Evolutionary conservation across 2,113 vertebrate genomes (phyloP).

Genomic region (Pycnonotus jocosus): DNA sequence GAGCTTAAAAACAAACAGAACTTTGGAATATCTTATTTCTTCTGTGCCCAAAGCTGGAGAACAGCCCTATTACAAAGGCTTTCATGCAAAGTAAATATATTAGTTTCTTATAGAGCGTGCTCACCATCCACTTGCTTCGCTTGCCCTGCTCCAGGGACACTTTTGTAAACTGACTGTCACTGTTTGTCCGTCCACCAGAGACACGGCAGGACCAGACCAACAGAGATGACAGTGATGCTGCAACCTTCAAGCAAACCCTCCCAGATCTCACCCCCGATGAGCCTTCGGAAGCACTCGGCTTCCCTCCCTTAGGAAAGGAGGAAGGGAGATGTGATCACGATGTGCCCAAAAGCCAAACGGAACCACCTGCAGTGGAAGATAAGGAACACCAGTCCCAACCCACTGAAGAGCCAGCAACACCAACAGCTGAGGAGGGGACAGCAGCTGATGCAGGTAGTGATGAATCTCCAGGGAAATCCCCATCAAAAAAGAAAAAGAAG

Average conservation of each 20-base stretch:
- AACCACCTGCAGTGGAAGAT: slow-evolving; percentile 43
- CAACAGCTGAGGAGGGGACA: slow-evolving; percentile 73
- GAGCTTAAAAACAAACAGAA: not conserved
- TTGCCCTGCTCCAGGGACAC: not conserved
- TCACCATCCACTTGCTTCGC: not conserved
- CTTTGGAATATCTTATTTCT: not conserved
- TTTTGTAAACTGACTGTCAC: not conserved
- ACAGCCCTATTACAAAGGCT: not conserved
- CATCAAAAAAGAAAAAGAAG: slow-evolving; percentile 99
- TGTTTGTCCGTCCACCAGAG: slow-evolving; percentile 71
- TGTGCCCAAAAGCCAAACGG: slow-evolving; percentile 43
- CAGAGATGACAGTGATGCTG: slow-evolving; percentile 87
- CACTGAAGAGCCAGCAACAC: slow-evolving; percentile 56
- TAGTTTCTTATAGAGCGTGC: not conserved
- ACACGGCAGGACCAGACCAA: slow-evolving; percentile 74
- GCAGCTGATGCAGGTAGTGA: slow-evolving; percentile 85
- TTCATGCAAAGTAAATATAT: not conserved
- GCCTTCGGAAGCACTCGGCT: slow-evolving; percentile 82
- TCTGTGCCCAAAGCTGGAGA: not conserved
- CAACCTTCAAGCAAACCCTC: slow-evolving; percentile 92
- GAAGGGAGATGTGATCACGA: slow-evolving; percentile 66
- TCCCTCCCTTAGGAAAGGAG: slow-evolving; percentile 72
- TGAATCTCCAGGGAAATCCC: slow-evolving; percentile 95
- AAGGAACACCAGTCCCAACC: slow-evolving; percentile 65
- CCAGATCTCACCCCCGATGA: slow-evolving; percentile 93